Evolutionary conservation across 2,113 vertebrate species (phyloP), one percentile per base, ranked within the genome.

Genomic region (Mesembrinibis cayennensis): DNA sequence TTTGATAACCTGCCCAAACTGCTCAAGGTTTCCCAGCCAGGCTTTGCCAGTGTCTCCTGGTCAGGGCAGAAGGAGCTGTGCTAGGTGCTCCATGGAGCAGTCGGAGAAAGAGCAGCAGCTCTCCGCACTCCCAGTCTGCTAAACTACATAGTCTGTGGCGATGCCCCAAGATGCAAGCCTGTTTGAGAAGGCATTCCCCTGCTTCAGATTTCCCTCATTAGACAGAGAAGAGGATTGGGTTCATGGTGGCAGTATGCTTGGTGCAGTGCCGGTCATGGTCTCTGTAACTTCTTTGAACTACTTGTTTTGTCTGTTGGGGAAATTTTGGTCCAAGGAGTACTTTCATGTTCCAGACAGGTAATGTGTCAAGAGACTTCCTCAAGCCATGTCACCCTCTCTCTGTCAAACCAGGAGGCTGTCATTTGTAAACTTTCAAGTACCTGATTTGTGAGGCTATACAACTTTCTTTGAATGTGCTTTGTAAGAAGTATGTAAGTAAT

Each of bases 41-140:
- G 19, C 21, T 58, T 86, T 91, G 21, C 38, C 22, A 22, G 3
- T 53, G 20, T 72, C 38, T 66, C 0, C 0, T 40, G 38, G 6
- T 55, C 11, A 6, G 62, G 36, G 32, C 58, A 77, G 72, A 45
- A 79, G 20, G 16, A 58, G 7, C 49, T 59, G 22, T 72, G 29
- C 38, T 22, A 3, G 1, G 0, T 56, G 11, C 23, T 53, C 67
- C 9, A 4, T 0, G 1, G 22, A 71, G 47, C 36, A 17, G 49
- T 21, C 0, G 0, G 18, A 55, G 42, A 11, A 44, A 3, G 7
- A 20, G 14, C 44, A 45, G 16, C 32, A 69, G 21, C 17, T 49
- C 13, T 30, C 30, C 0, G 0, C 22, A 5, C 11, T 79, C 2
- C 1, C 30, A 14, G 23, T 22, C 11, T 72, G 10, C 22, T 45